phyloP scores from a whole-genome alignment of 1,140 invertebrate species.

The Diuraphis noxia region DNA sequence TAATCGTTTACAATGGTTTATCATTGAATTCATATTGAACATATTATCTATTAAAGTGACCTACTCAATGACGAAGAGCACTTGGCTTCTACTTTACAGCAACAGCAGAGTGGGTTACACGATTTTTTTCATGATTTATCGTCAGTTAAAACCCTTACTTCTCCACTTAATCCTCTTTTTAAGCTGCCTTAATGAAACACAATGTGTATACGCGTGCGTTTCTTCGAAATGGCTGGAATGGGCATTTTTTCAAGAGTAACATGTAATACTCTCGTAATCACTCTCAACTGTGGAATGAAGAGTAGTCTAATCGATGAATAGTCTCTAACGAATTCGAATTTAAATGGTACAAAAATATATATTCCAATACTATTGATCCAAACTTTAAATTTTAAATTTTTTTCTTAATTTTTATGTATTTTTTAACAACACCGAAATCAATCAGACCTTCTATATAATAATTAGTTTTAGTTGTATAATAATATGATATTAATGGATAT shows the following conservation, averaged over 20 bases:
- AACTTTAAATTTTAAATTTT: not conserved
- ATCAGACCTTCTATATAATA: not conserved
- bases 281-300: not conserved
- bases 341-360: not conserved
- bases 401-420: not conserved
- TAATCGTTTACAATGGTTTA: not conserved
- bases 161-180: not conserved
- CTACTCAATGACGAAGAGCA: not conserved
- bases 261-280: not conserved
- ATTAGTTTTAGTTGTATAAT: not conserved
- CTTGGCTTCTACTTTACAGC: not conserved
- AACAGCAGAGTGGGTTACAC: not conserved
- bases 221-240: not conserved
- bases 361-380: not conserved
- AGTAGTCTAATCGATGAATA: not conserved
- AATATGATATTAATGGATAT: not conserved
- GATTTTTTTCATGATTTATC: not conserved
- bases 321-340: not conserved
- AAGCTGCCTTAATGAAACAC: not conserved
- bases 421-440: not conserved
- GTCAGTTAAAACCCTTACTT: not conserved
- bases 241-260: not conserved
- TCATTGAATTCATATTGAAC: constrained; percentile 5
- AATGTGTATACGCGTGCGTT: not conserved
- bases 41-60: not conserved